Conservation (phyloP, 2,888 invertebrate genomes). For the Plagodis pulveraria region DNA sequence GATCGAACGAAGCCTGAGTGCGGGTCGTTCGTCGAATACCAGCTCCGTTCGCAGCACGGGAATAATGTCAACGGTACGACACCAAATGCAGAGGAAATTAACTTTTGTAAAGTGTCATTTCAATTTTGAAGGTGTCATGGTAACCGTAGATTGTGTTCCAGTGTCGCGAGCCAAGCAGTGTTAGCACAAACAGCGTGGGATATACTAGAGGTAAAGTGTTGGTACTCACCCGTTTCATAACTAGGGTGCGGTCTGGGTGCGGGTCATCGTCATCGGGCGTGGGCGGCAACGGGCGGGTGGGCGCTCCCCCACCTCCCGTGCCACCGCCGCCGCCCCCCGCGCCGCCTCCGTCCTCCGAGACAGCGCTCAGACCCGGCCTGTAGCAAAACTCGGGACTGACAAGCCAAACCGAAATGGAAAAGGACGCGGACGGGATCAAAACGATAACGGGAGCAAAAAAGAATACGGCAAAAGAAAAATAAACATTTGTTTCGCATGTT, state of each 20-base stretch:
- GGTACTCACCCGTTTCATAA: conserved; percentile 94
- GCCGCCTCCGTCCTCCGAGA: conserved; percentile 45
- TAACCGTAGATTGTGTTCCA: neutral
- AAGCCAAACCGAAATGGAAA: conserved; percentile 58
- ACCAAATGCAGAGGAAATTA: neutral
- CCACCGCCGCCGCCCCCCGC: conserved; percentile 76
- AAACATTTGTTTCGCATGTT: conserved; percentile 23
- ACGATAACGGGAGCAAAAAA: conserved; percentile 28
- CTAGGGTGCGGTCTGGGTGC: conserved; percentile 93
- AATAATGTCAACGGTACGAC: neutral
- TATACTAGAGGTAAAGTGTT: neutral
- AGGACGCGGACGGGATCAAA: conserved; percentile 33
- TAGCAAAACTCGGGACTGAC: conserved; percentile 93
- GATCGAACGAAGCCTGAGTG: conserved; percentile 26
- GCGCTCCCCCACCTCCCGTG: conserved; percentile 86
- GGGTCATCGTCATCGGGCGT: conserved; percentile 96
- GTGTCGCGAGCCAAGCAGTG: conserved; percentile 14
- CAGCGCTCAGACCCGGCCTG: conserved; percentile 88
- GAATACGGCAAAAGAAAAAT: conserved; percentile 47
- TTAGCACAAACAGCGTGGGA: conserved; percentile 38
- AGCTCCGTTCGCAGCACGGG: conserved; percentile 13
- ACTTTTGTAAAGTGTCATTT: too few relatives aligned
- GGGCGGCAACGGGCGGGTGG: conserved; percentile 96
- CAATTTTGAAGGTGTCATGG: too few relatives aligned
- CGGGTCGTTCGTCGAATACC: conserved; percentile 22